These are phyloP conservation scores for Xyliphius kryptos DNA, from an alignment of 2,113 vertebrate genomes.

Conservation along the genomic window DNA sequence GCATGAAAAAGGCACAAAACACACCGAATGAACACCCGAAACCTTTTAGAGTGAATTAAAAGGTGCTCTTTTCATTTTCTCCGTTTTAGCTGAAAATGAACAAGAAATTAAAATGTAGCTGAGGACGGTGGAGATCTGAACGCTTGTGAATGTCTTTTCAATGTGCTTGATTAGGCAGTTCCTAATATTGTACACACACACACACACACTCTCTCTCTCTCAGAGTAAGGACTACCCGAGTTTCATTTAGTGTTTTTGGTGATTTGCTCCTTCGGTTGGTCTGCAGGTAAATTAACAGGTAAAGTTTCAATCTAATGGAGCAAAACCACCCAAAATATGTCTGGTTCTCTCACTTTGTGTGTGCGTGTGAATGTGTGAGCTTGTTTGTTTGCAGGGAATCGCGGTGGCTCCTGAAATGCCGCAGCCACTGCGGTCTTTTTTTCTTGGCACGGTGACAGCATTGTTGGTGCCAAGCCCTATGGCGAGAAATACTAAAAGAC, in stretches of 20 bases:
- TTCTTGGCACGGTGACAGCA: constrained; percentile 88
- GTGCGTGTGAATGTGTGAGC: constrained; percentile 31
- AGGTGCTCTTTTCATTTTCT: too few relatives aligned
- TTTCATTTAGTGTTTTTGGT: background rate
- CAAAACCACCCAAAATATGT: background rate
- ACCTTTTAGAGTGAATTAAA: too few relatives aligned
- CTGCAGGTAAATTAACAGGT: constrained; percentile 23
- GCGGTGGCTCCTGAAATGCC: constrained; percentile 80
- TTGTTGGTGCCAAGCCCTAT: constrained; percentile 89
- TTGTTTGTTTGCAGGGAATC: constrained; percentile 75
- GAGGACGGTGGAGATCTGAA: constrained; percentile 31
- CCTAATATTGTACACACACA: constrained; percentile 50
- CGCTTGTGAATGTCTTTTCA: constrained; percentile 55
- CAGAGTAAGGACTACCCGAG: too few relatives aligned
- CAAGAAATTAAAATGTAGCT: constrained; percentile 40
- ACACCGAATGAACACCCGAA: too few relatives aligned
- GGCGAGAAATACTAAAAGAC: constrained; percentile 90
- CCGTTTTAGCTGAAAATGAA: too few relatives aligned
- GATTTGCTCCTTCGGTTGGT: constrained; percentile 2
- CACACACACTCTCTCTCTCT: too few relatives aligned
- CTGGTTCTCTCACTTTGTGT: constrained; percentile 15
- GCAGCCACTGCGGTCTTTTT: constrained; percentile 90
- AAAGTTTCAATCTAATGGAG: constrained; percentile 9
- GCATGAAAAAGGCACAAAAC: too few relatives aligned
- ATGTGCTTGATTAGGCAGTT: constrained; percentile 49